Evolutionary conservation across 2,888 invertebrate genomes (phyloP).

Genomic region (Plebejus argus): DNA sequence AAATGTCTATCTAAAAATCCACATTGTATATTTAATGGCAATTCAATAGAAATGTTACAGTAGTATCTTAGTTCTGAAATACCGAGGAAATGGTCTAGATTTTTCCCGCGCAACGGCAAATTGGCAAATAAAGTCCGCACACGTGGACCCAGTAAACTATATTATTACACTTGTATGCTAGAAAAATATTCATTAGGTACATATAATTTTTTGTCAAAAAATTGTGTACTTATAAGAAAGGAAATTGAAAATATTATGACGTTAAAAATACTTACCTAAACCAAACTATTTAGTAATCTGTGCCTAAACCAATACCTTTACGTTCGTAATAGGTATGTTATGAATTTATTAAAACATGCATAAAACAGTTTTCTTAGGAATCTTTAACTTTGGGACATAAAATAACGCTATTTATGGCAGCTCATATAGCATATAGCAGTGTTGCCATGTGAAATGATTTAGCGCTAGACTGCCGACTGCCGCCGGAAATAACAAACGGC

Average conservation of each 20-base stretch:
- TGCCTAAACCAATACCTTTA: too few relatives aligned
- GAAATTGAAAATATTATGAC: too few relatives aligned
- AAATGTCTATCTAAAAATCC: neutral
- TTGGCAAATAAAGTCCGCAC: conserved; percentile 53
- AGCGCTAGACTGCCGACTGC: conserved; percentile 59
- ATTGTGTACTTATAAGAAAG: too few relatives aligned
- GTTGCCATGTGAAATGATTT: conserved; percentile 67
- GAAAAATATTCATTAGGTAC: conserved; percentile 36
- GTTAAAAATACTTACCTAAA: too few relatives aligned
- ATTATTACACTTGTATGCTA: conserved; percentile 38
- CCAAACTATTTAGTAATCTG: too few relatives aligned
- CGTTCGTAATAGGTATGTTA: too few relatives aligned
- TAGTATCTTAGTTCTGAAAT: neutral
- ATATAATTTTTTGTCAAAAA: too few relatives aligned
- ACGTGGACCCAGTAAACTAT: conserved; percentile 40
- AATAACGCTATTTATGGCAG: neutral
- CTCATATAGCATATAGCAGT: conserved; percentile 42
- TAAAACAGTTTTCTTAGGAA: too few relatives aligned
- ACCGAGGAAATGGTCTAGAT: conserved; percentile 53
- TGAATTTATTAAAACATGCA: too few relatives aligned
- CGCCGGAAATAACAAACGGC: conserved; percentile 58
- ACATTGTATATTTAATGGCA: neutral
- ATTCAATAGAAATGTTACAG: neutral
- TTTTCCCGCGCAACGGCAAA: conserved; percentile 53
- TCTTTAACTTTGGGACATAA: neutral